These are phyloP conservation scores for Leptinotarsa haldemani DNA, from an alignment of 2,888 invertebrate species.

Conservation along the genomic window DNA sequence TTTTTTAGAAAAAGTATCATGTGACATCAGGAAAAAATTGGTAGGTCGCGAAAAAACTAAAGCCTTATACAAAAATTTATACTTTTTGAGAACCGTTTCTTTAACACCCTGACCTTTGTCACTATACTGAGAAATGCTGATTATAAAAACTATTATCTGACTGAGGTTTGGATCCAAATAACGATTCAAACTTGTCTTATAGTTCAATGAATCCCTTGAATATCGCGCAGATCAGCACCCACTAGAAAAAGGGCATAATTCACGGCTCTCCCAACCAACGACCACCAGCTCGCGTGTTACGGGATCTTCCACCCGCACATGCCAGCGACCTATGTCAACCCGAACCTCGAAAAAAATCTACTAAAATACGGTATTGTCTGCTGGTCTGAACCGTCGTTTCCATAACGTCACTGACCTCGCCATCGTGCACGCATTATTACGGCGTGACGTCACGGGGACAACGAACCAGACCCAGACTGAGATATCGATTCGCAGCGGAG, in stretches of 20 bases:
- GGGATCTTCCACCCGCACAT: constrained; percentile 22
- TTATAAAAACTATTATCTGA: neutral
- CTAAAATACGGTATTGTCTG: constrained; percentile 39
- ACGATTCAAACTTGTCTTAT: neutral
- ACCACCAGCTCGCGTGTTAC: neutral
- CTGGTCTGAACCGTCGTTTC: constrained; percentile 30
- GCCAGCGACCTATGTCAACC: constrained; percentile 37
- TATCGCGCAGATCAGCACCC: neutral
- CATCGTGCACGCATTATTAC: constrained; percentile 45
- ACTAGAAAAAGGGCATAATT: neutral
- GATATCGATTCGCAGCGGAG: constrained; percentile 45
- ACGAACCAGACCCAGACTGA: constrained; percentile 50
- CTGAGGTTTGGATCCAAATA: neutral
- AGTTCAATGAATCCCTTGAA: neutral
- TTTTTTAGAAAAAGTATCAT: too few relatives aligned
- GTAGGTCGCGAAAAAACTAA: too few relatives aligned
- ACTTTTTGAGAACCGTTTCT: too few relatives aligned
- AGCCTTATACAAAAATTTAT: too few relatives aligned
- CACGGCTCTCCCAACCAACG: neutral
- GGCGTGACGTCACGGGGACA: constrained; percentile 48
- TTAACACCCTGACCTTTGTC: too few relatives aligned
- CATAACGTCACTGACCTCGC: constrained; percentile 46
- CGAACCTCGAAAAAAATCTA: constrained; percentile 35
- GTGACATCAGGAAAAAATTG: too few relatives aligned
- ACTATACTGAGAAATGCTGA: too few relatives aligned